Conservation (phyloP, 2,797 vertebrate genomes). For the Sylvilagus floridanus region DNA sequence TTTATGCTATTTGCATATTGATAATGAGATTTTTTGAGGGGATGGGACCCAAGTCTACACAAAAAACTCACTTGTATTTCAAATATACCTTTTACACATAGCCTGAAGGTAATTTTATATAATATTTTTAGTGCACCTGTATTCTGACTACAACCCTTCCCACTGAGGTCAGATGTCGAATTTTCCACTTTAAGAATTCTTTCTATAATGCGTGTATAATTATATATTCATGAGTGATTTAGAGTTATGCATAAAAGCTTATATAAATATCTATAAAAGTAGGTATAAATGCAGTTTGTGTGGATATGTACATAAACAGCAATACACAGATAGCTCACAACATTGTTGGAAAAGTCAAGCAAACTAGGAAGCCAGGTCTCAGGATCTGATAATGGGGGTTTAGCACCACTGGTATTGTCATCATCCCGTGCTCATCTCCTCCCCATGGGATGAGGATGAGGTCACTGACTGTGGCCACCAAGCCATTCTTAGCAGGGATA, state of each 20-base stretch:
- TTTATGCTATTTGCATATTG: no score
- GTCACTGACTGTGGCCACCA: not conserved
- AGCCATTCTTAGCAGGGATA: not conserved
- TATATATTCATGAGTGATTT: not conserved
- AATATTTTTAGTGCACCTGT: no score
- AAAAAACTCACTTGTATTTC: no score
- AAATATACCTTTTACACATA: no score
- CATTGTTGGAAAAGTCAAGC: not conserved
- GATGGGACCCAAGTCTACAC: no score
- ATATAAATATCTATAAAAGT: not conserved
- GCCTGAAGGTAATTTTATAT: no score
- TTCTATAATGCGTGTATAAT: not conserved
- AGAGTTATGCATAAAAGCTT: not conserved
- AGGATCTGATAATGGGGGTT: not conserved
- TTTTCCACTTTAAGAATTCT: not conserved
- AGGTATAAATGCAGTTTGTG: not conserved
- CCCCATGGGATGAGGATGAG: no score
- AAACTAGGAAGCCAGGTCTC: not conserved
- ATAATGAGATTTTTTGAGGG: no score
- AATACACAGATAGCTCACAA: not conserved
- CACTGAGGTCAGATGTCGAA: no score
- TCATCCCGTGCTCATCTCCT: not conserved
- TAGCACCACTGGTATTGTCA: not conserved
- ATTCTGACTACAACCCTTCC: no score
- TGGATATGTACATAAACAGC: not conserved